Evolutionary conservation across 2,113 vertebrate species (phyloP), one percentile per base, ranked within the genome.

Genomic region (Dasyprocta punctata): DNA sequence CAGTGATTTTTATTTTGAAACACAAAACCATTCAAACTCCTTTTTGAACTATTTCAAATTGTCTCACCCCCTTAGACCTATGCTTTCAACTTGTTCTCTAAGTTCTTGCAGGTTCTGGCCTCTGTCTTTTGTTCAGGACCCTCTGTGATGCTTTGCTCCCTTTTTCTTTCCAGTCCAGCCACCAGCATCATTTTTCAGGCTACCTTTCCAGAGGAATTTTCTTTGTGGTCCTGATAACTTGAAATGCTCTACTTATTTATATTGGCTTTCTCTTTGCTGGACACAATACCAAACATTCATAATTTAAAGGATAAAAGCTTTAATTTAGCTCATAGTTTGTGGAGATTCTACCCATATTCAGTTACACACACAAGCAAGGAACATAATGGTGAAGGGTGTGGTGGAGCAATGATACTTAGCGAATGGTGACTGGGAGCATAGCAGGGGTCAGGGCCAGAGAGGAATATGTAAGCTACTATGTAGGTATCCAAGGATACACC

Each of bases 1-100:
- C 17, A 80, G 19, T 41, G 33, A 88, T 30, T 63, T 96, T 89
- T 91, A 67, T 71, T 95, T 94, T 69, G 61, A 83, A 75, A 58
- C 16, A 7, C 0, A 86, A 30, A 33, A 1, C 3, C 24, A 24
- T 14, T 54, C 22, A 54, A 88, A 77, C 6, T 58, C 7, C 20
- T 83, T 4, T 12, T 44, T 65, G 67, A 86, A 7, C 44, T n/a
- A 36, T 14, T 82, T 94, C 10, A 36, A 0, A 47, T 61, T 22
- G 19, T n/a, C 71, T 41, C 6, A 6, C n/a, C 28, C 2, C 16
- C 0, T 69, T 75, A 80, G 10, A 30, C 30, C 1, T 38, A 0
- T 30, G 38, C 54, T 71, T 90, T 86, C 33, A 41, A 41, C 13
- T 33, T 41, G 2, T 17, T 80, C 38, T 41, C 8, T 65, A 33